Percentiles rank a stretch among this genome's conserved stretches.
Conservation (phyloP, 2,113 vertebrate species). For the Lamprotornis superbus region DNA sequence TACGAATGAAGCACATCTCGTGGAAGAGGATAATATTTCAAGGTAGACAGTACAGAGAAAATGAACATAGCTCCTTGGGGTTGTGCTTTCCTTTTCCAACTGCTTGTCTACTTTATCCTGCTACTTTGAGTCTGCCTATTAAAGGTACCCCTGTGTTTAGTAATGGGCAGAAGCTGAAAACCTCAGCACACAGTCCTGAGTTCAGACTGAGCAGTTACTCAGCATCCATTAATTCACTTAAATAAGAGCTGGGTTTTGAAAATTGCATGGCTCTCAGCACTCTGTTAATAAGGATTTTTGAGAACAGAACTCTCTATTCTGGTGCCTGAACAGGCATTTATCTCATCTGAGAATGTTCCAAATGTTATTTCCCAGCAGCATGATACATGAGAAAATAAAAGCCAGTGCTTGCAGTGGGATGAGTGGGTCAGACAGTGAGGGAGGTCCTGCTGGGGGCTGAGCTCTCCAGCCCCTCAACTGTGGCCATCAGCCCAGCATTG, state of each 20-base stretch:
- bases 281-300: background rate
- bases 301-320: background rate
- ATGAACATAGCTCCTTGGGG: background rate
- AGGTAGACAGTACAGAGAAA: background rate
- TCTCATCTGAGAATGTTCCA: background rate
- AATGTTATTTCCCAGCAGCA: background rate
- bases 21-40: background rate
- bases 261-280: background rate
- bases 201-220: background rate
- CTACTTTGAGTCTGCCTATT: background rate
- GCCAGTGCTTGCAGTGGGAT: rapidly evolving
- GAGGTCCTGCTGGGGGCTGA: background rate
- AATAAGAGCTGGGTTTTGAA: background rate
- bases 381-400: background rate
- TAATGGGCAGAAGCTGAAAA: background rate
- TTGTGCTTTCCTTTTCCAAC: background rate
- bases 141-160: background rate
- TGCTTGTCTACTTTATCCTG: background rate
- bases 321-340: background rate
- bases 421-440: background rate
- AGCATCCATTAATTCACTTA: background rate
- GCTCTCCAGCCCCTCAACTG: background rate
- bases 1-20: background rate
- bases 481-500: rapidly evolving
- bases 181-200: background rate